Evolutionary conservation across 2,113 vertebrate species (phyloP), one percentile per base, ranked within the genome.

Genomic region (Arothron firmamentum): DNA sequence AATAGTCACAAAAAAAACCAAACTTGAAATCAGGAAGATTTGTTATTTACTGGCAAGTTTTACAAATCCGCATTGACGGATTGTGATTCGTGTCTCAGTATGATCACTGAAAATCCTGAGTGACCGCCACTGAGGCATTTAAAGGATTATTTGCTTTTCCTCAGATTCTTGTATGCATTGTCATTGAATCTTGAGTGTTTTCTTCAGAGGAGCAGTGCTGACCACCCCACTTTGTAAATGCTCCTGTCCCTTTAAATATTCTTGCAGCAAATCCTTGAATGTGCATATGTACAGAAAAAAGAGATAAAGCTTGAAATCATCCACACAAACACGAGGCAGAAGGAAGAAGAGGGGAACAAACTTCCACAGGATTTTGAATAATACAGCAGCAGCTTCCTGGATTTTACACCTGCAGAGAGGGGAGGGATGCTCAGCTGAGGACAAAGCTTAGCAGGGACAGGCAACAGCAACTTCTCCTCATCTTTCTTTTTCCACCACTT

Each of bases 241-340:
- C 16, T 51, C 50, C 85, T 88, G 90, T 84, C 84, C 73, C 89
- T 85, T 90, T 88, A 90, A 88, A 87, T 84, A 76, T 69, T 81
- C 80, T 70, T 67, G 71, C 82, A 60, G 82, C 75, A 71, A 77
- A 83, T 88, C 80, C 82, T 87, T 83, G 59, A 88, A 87, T 82
- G 70, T 86, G 73, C 74, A 85, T 87, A 72, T 88, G 83, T 65
- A 65, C 69, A 85, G 79, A 21, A 86, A 82, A 84, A 80, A 82
- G 63, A 87, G 71, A 78, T 84, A 70, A 81, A 83, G 79, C 84
- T 77, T 69, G 52, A 74, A 84, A 61, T 84, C 65, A 58, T 63
- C 67, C 69, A 54, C 72, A 85, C 75, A 85, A 78, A 85, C 75
- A 70, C 45, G 41, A 34, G 41, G 21, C 46, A 65, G 55, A 19